phyloP scores from a whole-genome alignment of 2,113 vertebrate species.

The Spea multiplicata region DNA sequence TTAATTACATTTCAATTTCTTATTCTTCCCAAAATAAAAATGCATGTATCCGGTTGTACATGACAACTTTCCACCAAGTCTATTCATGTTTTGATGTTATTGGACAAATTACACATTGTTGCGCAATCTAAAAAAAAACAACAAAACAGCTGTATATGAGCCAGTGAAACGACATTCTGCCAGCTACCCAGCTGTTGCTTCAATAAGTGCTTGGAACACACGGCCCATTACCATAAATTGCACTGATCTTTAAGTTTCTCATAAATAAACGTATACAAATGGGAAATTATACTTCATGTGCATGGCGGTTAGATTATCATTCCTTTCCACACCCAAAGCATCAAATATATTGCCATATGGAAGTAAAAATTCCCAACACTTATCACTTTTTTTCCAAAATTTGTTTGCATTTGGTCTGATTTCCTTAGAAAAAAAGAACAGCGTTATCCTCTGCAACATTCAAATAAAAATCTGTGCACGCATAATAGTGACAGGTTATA shows the following conservation, averaged over 20 bases:
- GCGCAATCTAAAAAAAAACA: neutral
- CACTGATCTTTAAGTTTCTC: neutral
- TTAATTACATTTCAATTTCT: neutral
- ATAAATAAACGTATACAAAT: neutral
- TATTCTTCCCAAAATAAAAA: neutral
- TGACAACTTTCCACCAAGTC: neutral
- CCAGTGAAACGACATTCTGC: neutral
- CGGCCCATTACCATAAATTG: neutral
- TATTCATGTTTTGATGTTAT: neutral
- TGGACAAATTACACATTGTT: neutral
- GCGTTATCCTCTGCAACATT: too few relatives aligned
- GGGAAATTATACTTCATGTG: neutral
- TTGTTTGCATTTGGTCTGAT: too few relatives aligned
- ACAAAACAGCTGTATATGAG: neutral
- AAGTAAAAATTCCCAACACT: too few relatives aligned
- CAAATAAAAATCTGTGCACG: too few relatives aligned
- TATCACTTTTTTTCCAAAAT: too few relatives aligned
- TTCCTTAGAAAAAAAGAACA: too few relatives aligned
- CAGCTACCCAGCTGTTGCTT: neutral
- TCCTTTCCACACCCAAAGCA: too few relatives aligned
- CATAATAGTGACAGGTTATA: too few relatives aligned
- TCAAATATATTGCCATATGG: too few relatives aligned
- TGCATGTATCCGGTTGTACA: neutral
- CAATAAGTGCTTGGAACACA: neutral
- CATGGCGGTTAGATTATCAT: too few relatives aligned